phyloP scores from a whole-genome alignment of 2,888 invertebrate species.

The Drosophila subquinaria region DNA sequence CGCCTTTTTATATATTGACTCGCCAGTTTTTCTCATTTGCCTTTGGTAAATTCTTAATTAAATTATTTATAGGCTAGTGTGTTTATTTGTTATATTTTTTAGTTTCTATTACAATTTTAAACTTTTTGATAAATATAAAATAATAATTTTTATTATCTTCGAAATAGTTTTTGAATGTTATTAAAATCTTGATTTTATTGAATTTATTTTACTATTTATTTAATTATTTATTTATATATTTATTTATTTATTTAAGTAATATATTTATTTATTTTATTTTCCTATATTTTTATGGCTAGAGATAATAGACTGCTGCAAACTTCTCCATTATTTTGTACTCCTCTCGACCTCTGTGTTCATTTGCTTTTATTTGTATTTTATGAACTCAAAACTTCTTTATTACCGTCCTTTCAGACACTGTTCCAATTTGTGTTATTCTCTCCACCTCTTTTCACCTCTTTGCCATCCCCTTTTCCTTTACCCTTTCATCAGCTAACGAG shows the following conservation, averaged over 20 bases:
- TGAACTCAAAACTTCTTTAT: not conserved
- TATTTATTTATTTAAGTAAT: not conserved
- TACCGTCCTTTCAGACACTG: not conserved
- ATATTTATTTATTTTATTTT: not conserved
- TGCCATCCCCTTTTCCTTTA: not conserved
- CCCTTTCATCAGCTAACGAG: slow-evolving; percentile 9
- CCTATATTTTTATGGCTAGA: too few relatives aligned
- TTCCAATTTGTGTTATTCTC: slow-evolving; percentile 4
- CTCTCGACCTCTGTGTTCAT: not conserved
- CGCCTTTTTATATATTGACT: slow-evolving; percentile 39
- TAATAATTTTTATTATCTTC: not conserved
- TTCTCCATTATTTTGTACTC: not conserved
- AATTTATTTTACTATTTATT: too few relatives aligned
- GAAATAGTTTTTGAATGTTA: not conserved
- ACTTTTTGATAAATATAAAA: not conserved
- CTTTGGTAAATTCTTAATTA: slow-evolving; percentile 63
- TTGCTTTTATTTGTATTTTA: not conserved
- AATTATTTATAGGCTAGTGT: slow-evolving; percentile 53
- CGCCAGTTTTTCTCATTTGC: slow-evolving; percentile 18
- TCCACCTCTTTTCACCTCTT: not conserved
- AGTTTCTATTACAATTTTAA: not conserved
- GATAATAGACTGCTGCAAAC: not conserved
- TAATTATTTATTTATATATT: too few relatives aligned
- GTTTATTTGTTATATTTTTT: not conserved
- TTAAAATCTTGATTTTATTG: not conserved